phyloP scores from a whole-genome alignment of 2,113 vertebrate species.

The Microtus oregoni region DNA sequence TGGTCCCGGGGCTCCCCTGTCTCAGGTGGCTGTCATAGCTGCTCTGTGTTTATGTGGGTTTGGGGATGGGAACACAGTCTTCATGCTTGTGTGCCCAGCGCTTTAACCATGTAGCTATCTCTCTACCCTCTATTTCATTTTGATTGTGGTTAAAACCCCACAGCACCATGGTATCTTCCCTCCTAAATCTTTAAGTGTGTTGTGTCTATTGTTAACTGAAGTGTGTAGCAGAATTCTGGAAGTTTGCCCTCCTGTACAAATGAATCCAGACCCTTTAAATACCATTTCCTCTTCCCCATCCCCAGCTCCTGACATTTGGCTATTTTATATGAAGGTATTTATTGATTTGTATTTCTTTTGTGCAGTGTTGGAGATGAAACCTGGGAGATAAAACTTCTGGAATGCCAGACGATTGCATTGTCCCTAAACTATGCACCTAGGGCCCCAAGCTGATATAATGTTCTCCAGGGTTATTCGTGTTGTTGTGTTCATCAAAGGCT shows the following conservation, averaged over 20 bases:
- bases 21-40: not conserved
- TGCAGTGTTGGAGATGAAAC: not conserved
- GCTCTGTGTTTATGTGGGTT: not conserved
- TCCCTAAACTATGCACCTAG: not conserved
- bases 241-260: not conserved
- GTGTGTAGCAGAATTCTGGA: not conserved
- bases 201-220: not conserved
- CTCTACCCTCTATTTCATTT: too few species aligned
- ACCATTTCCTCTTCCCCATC: accelerated
- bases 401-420: not conserved
- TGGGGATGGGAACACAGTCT: not conserved
- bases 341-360: not conserved
- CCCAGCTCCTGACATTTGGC: not conserved
- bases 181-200: not conserved
- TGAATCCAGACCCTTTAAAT: not conserved
- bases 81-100: not conserved
- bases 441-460: too few species aligned
- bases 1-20: not conserved
- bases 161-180: not conserved
- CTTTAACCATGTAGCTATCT: not conserved
- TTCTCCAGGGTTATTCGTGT: not conserved
- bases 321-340: not conserved
- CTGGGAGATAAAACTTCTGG: not conserved
- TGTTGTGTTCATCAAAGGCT: not conserved
- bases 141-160: not conserved